A percentile compares a stretch with the other conserved stretches of the same genome.
phyloP scores from a whole-genome alignment of 2,797 vertebrate species.

The Sebastes diaconus region DNA sequence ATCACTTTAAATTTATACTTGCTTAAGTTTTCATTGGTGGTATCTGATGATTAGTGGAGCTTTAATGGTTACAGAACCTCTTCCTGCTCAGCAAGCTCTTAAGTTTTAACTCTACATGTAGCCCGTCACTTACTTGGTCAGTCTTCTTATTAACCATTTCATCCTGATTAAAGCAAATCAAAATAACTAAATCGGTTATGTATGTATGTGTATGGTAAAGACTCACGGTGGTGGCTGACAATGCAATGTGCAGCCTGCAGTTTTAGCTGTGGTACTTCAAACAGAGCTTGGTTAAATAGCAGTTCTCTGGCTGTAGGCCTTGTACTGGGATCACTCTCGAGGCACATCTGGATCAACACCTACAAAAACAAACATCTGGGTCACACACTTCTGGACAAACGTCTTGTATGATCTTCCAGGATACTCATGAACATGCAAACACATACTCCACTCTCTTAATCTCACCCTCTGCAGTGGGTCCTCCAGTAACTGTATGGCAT shows the following conservation, averaged over 20 bases:
- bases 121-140: background rate
- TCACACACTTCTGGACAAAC: constrained; percentile 13
- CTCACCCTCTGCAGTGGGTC: constrained; percentile 94
- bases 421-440: background rate
- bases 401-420: background rate
- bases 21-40: background rate
- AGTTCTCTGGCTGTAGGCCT: constrained; percentile 95
- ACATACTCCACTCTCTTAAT: background rate
- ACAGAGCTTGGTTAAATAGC: constrained; percentile 94
- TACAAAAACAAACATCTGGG: constrained; percentile 61
- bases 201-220: background rate
- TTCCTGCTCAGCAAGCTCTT: background rate
- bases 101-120: background rate
- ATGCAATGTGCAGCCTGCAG: constrained; percentile 95
- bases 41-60: background rate
- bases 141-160: background rate
- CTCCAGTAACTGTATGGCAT: constrained; percentile 93
- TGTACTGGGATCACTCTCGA: constrained; percentile 87
- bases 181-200: background rate
- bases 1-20: background rate
- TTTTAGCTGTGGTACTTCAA: constrained; percentile 95
- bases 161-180: background rate
- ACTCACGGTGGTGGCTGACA: constrained; percentile 95
- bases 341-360: constrained; percentile 97
- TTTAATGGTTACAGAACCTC: background rate